A percentile compares a stretch with the other conserved stretches of the same genome.
Evolutionary conservation across 2,888 invertebrate species (phyloP).

Genomic region (Corythucha ciliata): DNA sequence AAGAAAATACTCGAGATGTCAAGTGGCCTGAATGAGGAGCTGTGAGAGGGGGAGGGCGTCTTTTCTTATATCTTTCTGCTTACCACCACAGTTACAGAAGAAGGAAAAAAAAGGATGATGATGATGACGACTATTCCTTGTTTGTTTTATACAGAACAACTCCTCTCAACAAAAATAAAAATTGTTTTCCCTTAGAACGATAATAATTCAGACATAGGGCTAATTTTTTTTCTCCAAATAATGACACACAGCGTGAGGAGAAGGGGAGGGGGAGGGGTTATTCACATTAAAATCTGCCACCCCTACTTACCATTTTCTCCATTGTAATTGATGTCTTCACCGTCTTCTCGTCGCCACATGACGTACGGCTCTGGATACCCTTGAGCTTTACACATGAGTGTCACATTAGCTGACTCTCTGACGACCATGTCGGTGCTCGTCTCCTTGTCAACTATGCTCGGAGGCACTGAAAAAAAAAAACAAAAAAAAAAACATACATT

Average conservation of each 20-base stretch:
- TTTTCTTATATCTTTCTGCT: no score
- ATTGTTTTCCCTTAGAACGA: neutral
- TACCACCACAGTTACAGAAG: no score
- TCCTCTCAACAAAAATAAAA: neutral
- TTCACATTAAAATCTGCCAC: no score
- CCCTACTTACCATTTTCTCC: conserved; percentile 64
- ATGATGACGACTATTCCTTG: no score
- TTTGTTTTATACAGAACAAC: no score
- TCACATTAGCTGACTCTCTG: conserved; percentile 78
- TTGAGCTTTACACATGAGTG: conserved; percentile 77
- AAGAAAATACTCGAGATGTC: conserved; percentile 18
- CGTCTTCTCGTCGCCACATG: conserved; percentile 86
- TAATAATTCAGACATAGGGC: neutral
- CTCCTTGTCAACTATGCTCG: conserved; percentile 80
- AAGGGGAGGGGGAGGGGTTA: no score
- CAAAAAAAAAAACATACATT: no score
- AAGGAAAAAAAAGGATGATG: no score
- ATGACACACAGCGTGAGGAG: neutral
- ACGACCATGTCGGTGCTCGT: conserved; percentile 89
- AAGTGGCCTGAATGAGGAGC: no score
- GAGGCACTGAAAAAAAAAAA: conserved; percentile 63
- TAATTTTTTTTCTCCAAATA: neutral
- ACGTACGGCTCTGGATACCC: conserved; percentile 88
- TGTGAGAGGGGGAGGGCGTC: no score
- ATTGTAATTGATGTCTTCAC: conserved; percentile 78